These are phyloP conservation scores for Resseliella maxima DNA, from an alignment of 2,888 invertebrate species.

Conservation along the genomic window DNA sequence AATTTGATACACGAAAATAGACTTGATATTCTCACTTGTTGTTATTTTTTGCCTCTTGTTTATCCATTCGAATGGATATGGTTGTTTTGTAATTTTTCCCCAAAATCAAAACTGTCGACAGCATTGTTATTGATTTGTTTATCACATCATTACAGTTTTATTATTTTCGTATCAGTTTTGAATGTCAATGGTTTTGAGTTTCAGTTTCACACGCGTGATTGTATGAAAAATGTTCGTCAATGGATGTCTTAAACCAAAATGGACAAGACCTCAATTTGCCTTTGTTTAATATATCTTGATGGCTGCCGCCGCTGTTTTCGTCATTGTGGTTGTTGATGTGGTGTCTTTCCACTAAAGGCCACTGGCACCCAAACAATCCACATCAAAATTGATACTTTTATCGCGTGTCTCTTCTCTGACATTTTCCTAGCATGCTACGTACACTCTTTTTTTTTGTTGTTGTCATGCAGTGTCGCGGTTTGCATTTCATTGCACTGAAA, in stretches of 20 bases:
- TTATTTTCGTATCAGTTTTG: neutral
- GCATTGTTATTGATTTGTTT: neutral
- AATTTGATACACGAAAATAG: neutral
- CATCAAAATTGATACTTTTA: neutral
- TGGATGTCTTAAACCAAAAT: neutral
- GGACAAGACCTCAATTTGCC: slow-evolving; percentile 29
- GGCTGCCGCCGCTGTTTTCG: neutral
- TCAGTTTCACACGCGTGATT: neutral
- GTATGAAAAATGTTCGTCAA: neutral
- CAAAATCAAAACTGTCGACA: slow-evolving; percentile 1
- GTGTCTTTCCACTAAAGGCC: neutral
- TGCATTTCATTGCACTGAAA: neutral
- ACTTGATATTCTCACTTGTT: neutral
- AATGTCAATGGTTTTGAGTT: neutral
- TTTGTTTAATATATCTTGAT: neutral
- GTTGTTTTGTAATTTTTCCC: neutral
- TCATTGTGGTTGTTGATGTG: no score
- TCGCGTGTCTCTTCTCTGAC: neutral
- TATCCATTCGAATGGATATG: neutral
- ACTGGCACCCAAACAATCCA: neutral
- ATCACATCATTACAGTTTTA: neutral
- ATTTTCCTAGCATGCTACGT: neutral
- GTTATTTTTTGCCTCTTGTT: neutral
- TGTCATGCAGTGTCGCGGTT: neutral
- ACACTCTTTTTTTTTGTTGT: neutral